phyloP scores from a whole-genome alignment of 53 echinoderm and acorn worm species.

The Mesocentrotus franciscanus region DNA sequence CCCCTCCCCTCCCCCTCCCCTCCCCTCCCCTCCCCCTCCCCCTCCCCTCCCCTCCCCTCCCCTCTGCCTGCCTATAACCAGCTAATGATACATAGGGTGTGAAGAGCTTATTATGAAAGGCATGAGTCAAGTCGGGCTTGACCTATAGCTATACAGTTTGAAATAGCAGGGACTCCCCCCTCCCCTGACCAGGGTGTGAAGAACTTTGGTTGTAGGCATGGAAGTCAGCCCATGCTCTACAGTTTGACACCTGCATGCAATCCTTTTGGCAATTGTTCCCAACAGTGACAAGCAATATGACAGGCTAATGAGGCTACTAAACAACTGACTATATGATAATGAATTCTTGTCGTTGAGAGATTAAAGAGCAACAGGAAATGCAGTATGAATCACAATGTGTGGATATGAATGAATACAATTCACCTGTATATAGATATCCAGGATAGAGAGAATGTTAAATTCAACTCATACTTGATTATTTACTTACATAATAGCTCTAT shows the following conservation, averaged over 20 bases:
- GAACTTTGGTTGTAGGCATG: neutral
- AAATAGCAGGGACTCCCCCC: neutral
- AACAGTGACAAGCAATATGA: conserved; percentile 16
- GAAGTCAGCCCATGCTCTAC: neutral
- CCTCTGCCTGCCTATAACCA: too few relatives aligned
- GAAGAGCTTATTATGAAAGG: too few relatives aligned
- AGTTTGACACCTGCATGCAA: conserved; percentile 6
- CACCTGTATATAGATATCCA: too few relatives aligned
- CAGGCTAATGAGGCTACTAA: neutral
- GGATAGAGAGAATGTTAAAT: too few relatives aligned
- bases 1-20: too few relatives aligned
- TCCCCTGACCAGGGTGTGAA: conserved; percentile 5
- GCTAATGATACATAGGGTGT: too few relatives aligned
- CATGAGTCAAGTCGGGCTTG: too few relatives aligned
- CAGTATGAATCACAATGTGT: conserved; percentile 14
- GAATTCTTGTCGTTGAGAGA: conserved; percentile 8
- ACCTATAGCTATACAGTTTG: neutral
- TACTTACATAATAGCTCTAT: too few relatives aligned
- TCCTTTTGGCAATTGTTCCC: conserved; percentile 19
- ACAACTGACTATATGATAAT: conserved; percentile 40
- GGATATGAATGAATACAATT: too few relatives aligned
- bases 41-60: too few relatives aligned
- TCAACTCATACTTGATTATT: too few relatives aligned
- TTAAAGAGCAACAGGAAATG: conserved; percentile 16
- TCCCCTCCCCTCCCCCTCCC: too few relatives aligned